Base-by-base conservation (phyloP, 2,797 vertebrate species). In the Streptopelia turtur region DNA sequence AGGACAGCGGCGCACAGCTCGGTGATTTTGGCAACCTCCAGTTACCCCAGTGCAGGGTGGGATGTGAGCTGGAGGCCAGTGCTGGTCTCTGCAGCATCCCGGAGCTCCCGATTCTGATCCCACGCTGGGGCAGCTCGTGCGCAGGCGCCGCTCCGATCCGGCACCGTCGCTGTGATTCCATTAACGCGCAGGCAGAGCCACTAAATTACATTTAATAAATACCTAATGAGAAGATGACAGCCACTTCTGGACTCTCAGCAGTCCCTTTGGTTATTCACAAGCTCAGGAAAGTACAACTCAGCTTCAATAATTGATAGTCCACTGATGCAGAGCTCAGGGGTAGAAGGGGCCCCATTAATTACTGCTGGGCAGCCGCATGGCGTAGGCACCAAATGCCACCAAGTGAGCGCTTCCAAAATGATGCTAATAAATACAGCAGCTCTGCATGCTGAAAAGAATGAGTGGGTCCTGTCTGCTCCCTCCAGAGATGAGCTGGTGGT, bases 151-250 rank as follows among this genome's bases (percentile, higher is more conserved):
- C 27, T 65, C 33, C 6, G 1, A 30, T 25, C 47, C 3, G 0
- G 12, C 4, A 0, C 17, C 2, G 0, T 24, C 23, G 33, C 52
- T 28, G 52, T 10, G 43, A 53, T 80, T 45, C 79, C 65, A 76
- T 94, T 83, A 89, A 37, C 60, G 25, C 5, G 1, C 23, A 9
- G 66, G 70, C 92, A 61, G 50, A 10, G 94, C 81, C 18, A 9
- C 70, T 95, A 83, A 91, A 94, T 97, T 91, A 87, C 90, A 49
- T 89, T 94, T 93, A 95, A 97, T 96, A 96, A 97, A 96, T 94
- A 93, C 89, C 96, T 96, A 94, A 97, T 81, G 94, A 96, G 95
- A 57, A 68, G 90, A 90, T 78, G 95, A 89, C 83, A 88, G 85
- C 92, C 82, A 85, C 91, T 94, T 79, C 83, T 91, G 95, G 87